Percentiles rank a stretch among this genome's conserved stretches.
Evolutionary conservation across 2,113 vertebrate species (phyloP).

Genomic region (Atlantisia rogersi): DNA sequence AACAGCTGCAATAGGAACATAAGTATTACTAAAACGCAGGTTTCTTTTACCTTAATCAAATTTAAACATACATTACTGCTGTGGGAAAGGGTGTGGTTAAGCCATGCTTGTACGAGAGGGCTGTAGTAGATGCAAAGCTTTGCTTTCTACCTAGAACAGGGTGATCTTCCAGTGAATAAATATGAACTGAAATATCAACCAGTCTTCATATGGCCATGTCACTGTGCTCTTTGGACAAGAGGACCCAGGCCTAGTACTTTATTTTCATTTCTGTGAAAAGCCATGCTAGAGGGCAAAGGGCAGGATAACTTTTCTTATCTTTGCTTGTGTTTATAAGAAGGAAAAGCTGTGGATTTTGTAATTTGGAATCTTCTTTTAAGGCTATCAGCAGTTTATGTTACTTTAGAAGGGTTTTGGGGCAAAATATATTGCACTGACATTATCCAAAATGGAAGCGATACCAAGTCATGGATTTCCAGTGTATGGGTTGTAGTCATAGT

Average conservation of each 20-base stretch:
- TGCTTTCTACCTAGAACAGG: background rate
- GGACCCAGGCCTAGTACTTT: no score
- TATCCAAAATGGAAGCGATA: accelerated
- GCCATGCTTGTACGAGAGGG: background rate
- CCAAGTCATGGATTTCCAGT: background rate
- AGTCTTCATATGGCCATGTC: no score
- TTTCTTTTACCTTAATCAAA: background rate
- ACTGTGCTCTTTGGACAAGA: background rate
- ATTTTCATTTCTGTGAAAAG: background rate
- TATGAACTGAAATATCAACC: background rate
- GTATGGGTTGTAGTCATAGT: background rate
- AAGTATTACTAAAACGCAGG: background rate
- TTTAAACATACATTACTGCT: background rate
- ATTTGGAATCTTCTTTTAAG: background rate
- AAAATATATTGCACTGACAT: background rate
- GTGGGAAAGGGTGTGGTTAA: background rate
- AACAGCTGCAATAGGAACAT: background rate
- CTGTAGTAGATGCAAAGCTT: background rate
- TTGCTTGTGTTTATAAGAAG: background rate
- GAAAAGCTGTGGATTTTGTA: background rate
- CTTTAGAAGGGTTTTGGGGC: background rate
- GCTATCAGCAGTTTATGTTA: background rate
- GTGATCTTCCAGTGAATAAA: background rate
- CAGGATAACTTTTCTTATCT: background rate
- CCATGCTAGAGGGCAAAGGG: background rate